phyloP scores from a whole-genome alignment of 2,888 invertebrate genomes.

The Philonicus albiceps region DNA sequence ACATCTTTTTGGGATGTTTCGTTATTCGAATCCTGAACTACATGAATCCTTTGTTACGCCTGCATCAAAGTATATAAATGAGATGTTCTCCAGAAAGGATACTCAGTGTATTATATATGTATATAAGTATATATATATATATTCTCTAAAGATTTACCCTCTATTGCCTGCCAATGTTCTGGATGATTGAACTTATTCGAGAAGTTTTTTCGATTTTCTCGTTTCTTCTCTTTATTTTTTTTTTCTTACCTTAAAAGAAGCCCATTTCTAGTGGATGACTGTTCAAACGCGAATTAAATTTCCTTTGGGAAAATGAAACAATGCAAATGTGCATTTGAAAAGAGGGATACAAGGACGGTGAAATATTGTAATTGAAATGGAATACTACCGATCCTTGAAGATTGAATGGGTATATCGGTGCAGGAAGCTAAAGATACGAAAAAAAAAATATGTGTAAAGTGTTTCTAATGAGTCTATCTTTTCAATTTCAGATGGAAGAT shows the following conservation, averaged over 20 bases:
- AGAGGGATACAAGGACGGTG: not conserved
- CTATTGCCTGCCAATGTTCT: not conserved
- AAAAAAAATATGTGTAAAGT: not conserved
- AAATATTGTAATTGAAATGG: not conserved
- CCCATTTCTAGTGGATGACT: not conserved
- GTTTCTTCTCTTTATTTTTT: too few relatives aligned
- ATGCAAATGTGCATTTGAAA: not conserved
- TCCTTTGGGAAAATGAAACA: not conserved
- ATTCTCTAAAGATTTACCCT: slow-evolving; percentile 3
- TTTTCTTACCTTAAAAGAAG: not conserved
- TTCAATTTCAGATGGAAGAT: slow-evolving; percentile 87
- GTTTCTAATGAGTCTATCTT: slow-evolving; percentile 15
- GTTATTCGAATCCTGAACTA: not conserved
- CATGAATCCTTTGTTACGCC: not conserved
- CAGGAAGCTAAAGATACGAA: not conserved
- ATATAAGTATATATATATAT: too few relatives aligned
- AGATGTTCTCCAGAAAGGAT: not conserved
- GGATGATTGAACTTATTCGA: slow-evolving; percentile 17
- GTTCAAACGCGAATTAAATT: slow-evolving; percentile 1
- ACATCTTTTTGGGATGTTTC: not conserved
- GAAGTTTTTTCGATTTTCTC: not conserved
- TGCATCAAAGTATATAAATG: slow-evolving; percentile 12
- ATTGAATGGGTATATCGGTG: not conserved
- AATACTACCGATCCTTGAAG: not conserved
- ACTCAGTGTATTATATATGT: too few relatives aligned